Evolutionary conservation across 2,113 vertebrate species (phyloP), one percentile per base, ranked within the genome.

Genomic region (Climacteris rufus): DNA sequence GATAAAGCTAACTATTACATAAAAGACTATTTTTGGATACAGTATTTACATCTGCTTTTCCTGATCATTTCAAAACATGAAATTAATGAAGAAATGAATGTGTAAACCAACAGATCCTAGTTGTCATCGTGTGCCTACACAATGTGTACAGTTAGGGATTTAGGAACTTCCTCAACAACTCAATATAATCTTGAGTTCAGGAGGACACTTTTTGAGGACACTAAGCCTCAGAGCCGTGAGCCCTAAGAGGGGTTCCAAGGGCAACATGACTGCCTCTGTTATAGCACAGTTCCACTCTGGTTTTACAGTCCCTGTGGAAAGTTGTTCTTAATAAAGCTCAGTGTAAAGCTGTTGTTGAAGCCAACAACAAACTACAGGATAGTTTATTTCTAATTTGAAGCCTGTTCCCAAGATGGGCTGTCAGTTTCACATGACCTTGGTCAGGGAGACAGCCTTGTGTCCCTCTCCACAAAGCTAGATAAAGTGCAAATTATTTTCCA

Each of bases 371-470:
- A 21, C 11, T 16, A 5, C 69, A 83, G 11, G 8, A 69, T 1
- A 59, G 24, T 44, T 74, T 20, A 19, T 65, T 44, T 70, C 66
- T 64, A 16, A 59, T 33, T 15, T 33, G 14, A 75, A 60, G 16
- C 22, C 24, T 3, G 2, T 35, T 60, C 3, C 1, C 52, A 47
- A 72, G 50, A 30, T 23, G 3, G 2, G 18, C 56, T 64, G 44
- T 35, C 47, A 37, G 60, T 56, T 69, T 49, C 14, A 1, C 2
- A 10, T 18, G 52, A 33, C 33, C 47, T 31, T 45, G 33, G 15
- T 14, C 16, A 40, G 31, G 2, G 3, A 49, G 18, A 44, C 0
- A 10, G 54, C 35, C 18, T n/a, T 8, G 28, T 1, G 6, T 39
- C 15, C 31, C 24, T 40, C 60, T 22, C 49, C 12, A 8, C 24